Percentiles rank a stretch among this genome's conserved stretches.
Conservation (phyloP, 2,797 vertebrate genomes). For the Parambassis ranga region DNA sequence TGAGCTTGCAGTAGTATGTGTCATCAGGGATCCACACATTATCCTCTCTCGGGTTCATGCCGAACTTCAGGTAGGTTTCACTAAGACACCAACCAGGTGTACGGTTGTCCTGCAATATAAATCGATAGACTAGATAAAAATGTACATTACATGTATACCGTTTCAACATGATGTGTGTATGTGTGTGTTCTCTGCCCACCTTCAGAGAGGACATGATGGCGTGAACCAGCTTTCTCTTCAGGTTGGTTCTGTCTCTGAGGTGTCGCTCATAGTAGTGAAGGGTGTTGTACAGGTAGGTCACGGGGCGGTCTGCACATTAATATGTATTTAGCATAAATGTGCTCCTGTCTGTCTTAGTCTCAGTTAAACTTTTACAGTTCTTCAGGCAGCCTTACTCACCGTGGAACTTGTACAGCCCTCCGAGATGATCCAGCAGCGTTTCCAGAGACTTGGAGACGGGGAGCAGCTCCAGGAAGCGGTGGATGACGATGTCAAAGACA, state of each 20-base stretch:
- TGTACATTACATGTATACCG: too few relatives aligned
- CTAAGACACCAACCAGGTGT: slow-evolving; percentile 96
- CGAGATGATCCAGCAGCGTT: slow-evolving; percentile 94
- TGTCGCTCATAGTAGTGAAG: slow-evolving; percentile 98
- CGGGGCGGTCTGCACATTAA: slow-evolving; percentile 88
- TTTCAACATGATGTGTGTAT: too few relatives aligned
- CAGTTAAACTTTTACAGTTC: too few relatives aligned
- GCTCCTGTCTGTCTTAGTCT: too few relatives aligned
- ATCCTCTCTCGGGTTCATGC: slow-evolving; percentile 95
- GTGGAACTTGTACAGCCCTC: slow-evolving; percentile 98
- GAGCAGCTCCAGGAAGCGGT: slow-evolving; percentile 96
- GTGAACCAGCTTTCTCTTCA: slow-evolving; percentile 97
- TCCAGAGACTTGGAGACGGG: slow-evolving; percentile 98
- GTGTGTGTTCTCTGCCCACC: slow-evolving; percentile 22
- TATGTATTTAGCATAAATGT: too few relatives aligned
- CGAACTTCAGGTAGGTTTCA: slow-evolving; percentile 94
- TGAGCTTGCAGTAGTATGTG: slow-evolving; percentile 97
- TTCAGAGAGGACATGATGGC: slow-evolving; percentile 97
- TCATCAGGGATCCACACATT: slow-evolving; percentile 97
- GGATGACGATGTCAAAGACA: slow-evolving; percentile 98
- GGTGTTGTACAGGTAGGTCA: slow-evolving; percentile 99
- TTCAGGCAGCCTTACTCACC: slow-evolving; percentile 71
- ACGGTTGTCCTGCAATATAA: slow-evolving; percentile 84
- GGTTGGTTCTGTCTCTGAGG: slow-evolving; percentile 89
- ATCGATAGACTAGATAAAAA: background rate